Evolutionary conservation across 92 coral and sea anemone genomes (phyloP).

Genomic region (Phymanthus crucifer): DNA sequence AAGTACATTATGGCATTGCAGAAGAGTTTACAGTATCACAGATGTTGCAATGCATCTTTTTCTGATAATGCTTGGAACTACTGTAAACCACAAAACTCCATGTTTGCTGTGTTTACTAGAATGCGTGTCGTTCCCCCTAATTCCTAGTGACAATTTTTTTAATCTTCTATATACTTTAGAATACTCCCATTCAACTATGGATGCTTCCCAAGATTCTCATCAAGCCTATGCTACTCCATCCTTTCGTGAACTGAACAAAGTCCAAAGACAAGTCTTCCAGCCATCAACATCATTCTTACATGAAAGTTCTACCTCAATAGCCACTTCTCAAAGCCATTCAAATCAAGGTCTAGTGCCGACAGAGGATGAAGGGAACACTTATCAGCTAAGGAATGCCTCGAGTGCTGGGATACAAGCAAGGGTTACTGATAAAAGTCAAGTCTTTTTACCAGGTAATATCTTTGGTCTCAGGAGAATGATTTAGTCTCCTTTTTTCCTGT

Average conservation of each 20-base stretch:
- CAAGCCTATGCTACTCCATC: constrained; percentile 71
- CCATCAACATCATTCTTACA: constrained; percentile 66
- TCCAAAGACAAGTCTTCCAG: constrained; percentile 90
- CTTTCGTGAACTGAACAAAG: constrained; percentile 90
- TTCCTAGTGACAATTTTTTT: not conserved
- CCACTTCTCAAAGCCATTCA: constrained; percentile 37
- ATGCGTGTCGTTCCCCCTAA: no score
- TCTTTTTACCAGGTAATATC: constrained; percentile 74
- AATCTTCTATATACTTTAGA: constrained; percentile 32
- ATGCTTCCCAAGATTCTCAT: constrained; percentile 55
- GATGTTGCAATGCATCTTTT: no score
- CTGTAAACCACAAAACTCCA: no score
- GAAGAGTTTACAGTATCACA: no score
- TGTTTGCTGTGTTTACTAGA: no score
- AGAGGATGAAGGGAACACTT: constrained; percentile 53
- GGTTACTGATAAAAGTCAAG: constrained; percentile 58
- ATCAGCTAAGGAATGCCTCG: constrained; percentile 50
- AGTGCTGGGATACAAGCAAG: constrained; percentile 83
- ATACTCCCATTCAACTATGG: constrained; percentile 67
- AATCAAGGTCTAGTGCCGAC: constrained; percentile 31
- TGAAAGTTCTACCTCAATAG: constrained; percentile 50
- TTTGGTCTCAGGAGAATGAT: no score
- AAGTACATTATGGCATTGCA: no score
- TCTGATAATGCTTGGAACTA: no score
- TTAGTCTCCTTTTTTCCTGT: no score